Conservation (phyloP, 64 coral and sea anemone genomes). For the Pocillopora damicornis region DNA sequence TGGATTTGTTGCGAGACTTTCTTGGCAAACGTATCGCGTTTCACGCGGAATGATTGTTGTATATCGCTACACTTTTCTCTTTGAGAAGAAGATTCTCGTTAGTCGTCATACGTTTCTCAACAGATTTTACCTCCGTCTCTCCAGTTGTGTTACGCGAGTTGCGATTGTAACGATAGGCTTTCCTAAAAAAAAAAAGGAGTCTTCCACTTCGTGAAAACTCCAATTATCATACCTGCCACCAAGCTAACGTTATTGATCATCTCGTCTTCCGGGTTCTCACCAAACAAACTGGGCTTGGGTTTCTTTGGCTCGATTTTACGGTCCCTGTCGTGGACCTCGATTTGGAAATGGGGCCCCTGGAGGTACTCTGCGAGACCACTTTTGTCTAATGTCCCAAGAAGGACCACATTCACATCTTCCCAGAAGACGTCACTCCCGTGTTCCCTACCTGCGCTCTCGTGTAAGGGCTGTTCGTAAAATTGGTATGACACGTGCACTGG, state of each 20-base stretch:
- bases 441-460: conserved; percentile 61
- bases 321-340: conserved; percentile 93
- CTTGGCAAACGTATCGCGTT: too few species aligned
- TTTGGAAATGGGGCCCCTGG: conserved; percentile 71
- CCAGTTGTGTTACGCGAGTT: too few species aligned
- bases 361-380: conserved; percentile 76
- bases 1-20: too few species aligned
- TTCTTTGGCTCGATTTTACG: conserved; percentile 75
- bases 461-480: conserved; percentile 78
- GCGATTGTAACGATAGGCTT: too few species aligned
- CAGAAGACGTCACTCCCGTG: conserved; percentile 83
- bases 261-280: conserved; percentile 82
- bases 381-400: conserved; percentile 84
- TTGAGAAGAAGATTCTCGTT: too few species aligned
- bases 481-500: conserved; percentile 72
- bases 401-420: conserved; percentile 83
- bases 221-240: conserved; percentile 55
- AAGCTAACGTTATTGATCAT: conserved; percentile 92
- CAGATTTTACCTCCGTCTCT: too few species aligned
- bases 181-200: too few species aligned
- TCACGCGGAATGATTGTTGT: too few species aligned
- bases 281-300: conserved; percentile 77
- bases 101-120: too few species aligned
- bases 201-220: neutral
- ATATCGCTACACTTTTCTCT: too few species aligned